Conservation (phyloP, 1,140 invertebrate species). For the Cydia amplana region DNA sequence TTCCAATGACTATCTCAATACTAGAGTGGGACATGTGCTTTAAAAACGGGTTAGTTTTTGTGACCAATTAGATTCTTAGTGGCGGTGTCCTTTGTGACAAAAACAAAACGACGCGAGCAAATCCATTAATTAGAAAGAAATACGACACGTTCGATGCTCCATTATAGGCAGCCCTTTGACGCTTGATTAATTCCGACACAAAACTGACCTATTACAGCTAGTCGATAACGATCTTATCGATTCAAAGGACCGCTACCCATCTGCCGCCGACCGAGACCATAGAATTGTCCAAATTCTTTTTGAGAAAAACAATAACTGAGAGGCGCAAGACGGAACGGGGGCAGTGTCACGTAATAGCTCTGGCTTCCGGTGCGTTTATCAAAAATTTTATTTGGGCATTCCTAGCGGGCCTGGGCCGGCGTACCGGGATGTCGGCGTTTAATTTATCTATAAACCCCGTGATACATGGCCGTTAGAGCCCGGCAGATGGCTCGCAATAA, state of each 20-base stretch:
- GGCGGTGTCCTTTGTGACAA: constrained; percentile 68
- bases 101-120: constrained; percentile 65
- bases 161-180: constrained; percentile 70
- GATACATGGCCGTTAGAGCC: constrained; percentile 26
- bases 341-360: constrained; percentile 71
- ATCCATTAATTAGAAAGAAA: constrained; percentile 77
- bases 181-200: constrained; percentile 76
- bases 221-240: constrained; percentile 72
- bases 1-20: constrained; percentile 32
- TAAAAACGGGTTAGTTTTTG: constrained; percentile 40
- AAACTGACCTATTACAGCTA: constrained; percentile 75
- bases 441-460: constrained; percentile 72
- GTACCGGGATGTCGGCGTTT: constrained; percentile 70
- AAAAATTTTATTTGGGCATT: constrained; percentile 77
- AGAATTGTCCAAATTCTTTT: constrained; percentile 62
- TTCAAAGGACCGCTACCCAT: constrained; percentile 67
- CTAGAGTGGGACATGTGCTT: constrained; percentile 34
- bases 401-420: constrained; percentile 58
- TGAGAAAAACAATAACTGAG: constrained; percentile 72
- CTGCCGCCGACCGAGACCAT: constrained; percentile 57
- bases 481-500: constrained; percentile 26
- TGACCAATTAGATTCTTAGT: constrained; percentile 49
- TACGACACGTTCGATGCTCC: constrained; percentile 65
- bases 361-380: constrained; percentile 73
- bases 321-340: constrained; percentile 63